Base-by-base conservation (phyloP, 2,113 vertebrate species). In the Myanophis thanlyinensis region DNA sequence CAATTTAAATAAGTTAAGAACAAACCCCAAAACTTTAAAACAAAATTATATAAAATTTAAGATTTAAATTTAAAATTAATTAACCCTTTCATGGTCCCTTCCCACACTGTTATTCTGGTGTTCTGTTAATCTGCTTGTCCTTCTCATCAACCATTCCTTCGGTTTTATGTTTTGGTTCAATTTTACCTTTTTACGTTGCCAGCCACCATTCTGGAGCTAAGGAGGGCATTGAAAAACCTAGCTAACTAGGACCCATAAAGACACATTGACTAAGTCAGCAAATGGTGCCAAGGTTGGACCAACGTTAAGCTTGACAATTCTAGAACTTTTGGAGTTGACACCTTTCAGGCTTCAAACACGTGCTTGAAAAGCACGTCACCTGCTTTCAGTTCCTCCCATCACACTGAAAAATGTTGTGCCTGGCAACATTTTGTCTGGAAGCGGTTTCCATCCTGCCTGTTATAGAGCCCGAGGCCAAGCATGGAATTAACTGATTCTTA, bases 351-450 rank as follows among this genome's bases (percentile, higher is more conserved):
- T 49, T 90, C 56, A n/a, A 67, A n/a, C 2, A 2, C 9, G 80
- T 12, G 3, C 11, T 80, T 80, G 47, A 86, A 93, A 94, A 47
- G 25, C 44, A 0, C 10, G 53, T 86, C 93, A 85, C 46, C 49
- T 93, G 10, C 6, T 95, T 92, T 90, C 2, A 89, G 49, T 48
- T 85, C 46, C 8, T 13, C n/a, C 3, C 1, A 47, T 90, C 87
- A 85, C 67, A 4, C 47, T 27, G 27, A 0, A 0, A 0, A 90
- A 51, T 54, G 0, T 92, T 53, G 53, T 89, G 27, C 1, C 0
- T 35, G 90, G 52, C 40, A 25, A 46, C 48, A 48, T 56, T 86
- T 90, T 93, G 54, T 46, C 54, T 62, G 10, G 47, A 87, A 88
- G 85, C 84, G 10, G 18, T 90, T 87, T 67, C 89, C 25, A 87